Base-by-base conservation (phyloP, 2,113 vertebrate genomes). In the Cryptoleucopteryx plumbea region DNA sequence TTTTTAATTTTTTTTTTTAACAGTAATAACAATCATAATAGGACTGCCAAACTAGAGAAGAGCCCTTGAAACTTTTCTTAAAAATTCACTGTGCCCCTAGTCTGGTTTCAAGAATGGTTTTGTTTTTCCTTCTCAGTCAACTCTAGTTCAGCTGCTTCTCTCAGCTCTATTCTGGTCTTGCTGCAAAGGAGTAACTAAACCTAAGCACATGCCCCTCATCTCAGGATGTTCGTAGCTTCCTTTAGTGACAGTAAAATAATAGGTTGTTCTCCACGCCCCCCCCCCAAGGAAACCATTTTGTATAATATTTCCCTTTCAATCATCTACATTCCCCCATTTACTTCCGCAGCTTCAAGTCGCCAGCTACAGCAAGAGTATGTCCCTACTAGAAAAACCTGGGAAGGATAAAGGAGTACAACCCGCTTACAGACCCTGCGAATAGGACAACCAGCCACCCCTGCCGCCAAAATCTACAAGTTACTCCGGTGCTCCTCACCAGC, bases 401-500 rank as follows among this genome's bases (percentile, higher is more conserved):
- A 67, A 86, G 11, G 13, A 4, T 32, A 53, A 83, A 90, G 26
- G 81, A 81, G 75, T 8, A 36, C 21, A 43, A 25, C 2, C 6
- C 2, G 0, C 15, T 45, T 47, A 55, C 47, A 55, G 74, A 74
- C 13, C 23, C 7, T 52, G 10, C 13, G 65, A 71, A 74, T 1
- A 15, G 7, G 23, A 47, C 38, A 67, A 45, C 2, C 10, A 31
- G 6, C 18, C 36, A 61, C 13, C 5, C 14, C 5, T 50, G 29
- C 13, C 7, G 6, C 10, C 58, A 25, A 73, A 80, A 56, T n/a
- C 36, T 31, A 31, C 55, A 19, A 16, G 34, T 15, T 45, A 6
- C 45, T 45, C 20, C 0, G 0, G 8, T 1, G 22, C 47, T 53
- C 19, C 22, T 52, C 4, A 1, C 3, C 25, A 36, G 38, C 32